Conservation (phyloP, 2,113 vertebrate genomes). For the Gallinago media region DNA sequence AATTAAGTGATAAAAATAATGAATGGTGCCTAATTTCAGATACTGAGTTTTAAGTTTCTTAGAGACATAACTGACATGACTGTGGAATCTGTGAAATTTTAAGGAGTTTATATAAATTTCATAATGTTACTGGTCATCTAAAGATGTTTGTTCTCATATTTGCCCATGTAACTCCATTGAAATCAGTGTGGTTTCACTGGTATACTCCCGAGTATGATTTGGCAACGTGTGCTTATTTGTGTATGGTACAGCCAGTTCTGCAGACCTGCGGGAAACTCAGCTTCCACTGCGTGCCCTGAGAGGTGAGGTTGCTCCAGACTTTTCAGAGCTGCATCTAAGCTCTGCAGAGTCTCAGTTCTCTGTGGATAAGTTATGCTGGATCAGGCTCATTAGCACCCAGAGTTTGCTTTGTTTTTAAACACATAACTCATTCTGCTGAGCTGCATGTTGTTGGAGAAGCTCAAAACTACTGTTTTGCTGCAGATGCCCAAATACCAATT, state of each 20-base stretch:
- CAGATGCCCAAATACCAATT: background rate
- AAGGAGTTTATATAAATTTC: background rate
- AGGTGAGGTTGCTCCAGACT: background rate
- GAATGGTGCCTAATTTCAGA: background rate
- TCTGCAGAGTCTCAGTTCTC: background rate
- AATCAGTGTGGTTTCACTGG: background rate
- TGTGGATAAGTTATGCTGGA: background rate
- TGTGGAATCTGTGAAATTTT: background rate
- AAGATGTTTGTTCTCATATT: background rate
- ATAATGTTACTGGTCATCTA: background rate
- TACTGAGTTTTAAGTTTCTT: background rate
- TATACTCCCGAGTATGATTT: background rate
- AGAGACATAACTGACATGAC: background rate
- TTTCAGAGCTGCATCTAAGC: background rate
- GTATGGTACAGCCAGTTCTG: background rate
- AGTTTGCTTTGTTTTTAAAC: background rate
- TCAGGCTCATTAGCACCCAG: background rate
- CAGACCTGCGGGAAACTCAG: background rate
- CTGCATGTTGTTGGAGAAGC: background rate
- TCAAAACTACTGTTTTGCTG: background rate
- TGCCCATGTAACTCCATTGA: background rate
- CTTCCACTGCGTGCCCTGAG: accelerated
- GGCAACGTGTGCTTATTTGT: accelerated
- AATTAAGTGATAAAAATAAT: slow-evolving; percentile 3
- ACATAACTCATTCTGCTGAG: background rate